phyloP scores from a whole-genome alignment of 2,888 invertebrate species.

The Labia minor region DNA sequence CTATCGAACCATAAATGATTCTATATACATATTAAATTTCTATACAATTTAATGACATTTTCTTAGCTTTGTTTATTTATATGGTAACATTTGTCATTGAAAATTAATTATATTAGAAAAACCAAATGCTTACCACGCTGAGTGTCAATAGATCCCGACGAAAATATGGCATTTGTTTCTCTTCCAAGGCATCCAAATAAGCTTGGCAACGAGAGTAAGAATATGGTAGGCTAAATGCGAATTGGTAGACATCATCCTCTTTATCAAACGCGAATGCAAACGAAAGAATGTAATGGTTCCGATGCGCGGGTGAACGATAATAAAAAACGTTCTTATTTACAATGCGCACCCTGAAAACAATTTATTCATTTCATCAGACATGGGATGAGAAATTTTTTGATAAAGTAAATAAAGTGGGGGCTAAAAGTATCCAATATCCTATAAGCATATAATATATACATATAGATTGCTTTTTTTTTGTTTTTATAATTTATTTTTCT shows the following conservation, averaged over 20 bases:
- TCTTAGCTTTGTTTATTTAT: no score
- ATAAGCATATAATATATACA: no score
- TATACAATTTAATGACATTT: no score
- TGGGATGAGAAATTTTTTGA: not conserved
- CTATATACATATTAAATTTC: no score
- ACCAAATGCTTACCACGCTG: constrained; percentile 35
- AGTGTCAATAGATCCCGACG: constrained; percentile 57
- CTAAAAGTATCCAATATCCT: no score
- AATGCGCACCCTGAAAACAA: constrained; percentile 55
- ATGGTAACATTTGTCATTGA: no score
- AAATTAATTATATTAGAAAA: no score
- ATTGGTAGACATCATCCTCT: constrained; percentile 91
- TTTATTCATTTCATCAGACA: not conserved
- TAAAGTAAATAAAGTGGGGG: no score
- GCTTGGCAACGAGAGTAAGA: constrained; percentile 85
- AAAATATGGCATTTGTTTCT: constrained; percentile 45
- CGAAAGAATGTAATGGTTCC: constrained; percentile 83
- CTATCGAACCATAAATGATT: no score
- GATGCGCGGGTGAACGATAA: constrained; percentile 79
- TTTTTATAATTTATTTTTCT: no score
- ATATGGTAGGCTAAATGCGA: constrained; percentile 87
- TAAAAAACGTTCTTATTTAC: constrained; percentile 79
- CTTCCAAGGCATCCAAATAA: constrained; percentile 65
- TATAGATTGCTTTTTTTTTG: no score
- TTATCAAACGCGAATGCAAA: constrained; percentile 90